A percentile compares a stretch with the other conserved stretches of the same genome.
phyloP scores from a whole-genome alignment of 2,797 vertebrate genomes.

The Gymnodraco acuticeps region DNA sequence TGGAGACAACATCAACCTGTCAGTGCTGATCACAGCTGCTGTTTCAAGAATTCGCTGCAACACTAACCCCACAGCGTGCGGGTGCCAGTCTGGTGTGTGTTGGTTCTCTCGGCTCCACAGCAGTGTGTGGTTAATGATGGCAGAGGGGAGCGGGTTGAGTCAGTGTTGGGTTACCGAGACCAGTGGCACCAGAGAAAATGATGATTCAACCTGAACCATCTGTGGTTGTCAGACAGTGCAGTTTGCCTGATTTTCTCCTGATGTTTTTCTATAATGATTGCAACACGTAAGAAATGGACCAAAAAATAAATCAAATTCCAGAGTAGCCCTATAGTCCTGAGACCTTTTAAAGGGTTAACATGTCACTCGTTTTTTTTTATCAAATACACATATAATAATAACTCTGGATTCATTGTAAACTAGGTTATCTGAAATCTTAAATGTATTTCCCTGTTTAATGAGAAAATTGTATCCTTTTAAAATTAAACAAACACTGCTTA shows the following conservation, averaged over 20 bases:
- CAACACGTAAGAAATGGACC: neutral
- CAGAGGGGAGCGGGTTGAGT: slow-evolving; percentile 15
- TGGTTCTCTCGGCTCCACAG: slow-evolving; percentile 19
- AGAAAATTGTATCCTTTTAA: too few relatives aligned
- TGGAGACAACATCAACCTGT: slow-evolving; percentile 26
- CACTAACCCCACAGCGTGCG: slow-evolving; percentile 11
- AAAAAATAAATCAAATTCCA: neutral
- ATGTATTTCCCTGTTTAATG: neutral
- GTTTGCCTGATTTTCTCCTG: neutral
- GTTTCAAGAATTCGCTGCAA: slow-evolving; percentile 22
- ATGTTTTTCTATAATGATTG: neutral
- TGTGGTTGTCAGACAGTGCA: slow-evolving; percentile 13
- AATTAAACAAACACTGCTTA: too few relatives aligned
- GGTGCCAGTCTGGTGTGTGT: slow-evolving; percentile 19
- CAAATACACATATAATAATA: neutral
- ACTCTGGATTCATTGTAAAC: too few relatives aligned
- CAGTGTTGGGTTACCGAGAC: slow-evolving; percentile 45
- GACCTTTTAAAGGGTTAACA: neutral
- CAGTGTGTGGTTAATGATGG: slow-evolving; percentile 41
- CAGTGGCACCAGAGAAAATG: slow-evolving; percentile 26
- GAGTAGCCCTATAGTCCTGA: neutral
- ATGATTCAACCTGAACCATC: slow-evolving; percentile 18
- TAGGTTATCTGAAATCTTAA: too few relatives aligned
- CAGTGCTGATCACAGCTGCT: slow-evolving; percentile 37
- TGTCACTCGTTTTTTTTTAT: neutral